Base-by-base conservation (phyloP, 2,888 invertebrate genomes). In the Coelinius sp. region DNA sequence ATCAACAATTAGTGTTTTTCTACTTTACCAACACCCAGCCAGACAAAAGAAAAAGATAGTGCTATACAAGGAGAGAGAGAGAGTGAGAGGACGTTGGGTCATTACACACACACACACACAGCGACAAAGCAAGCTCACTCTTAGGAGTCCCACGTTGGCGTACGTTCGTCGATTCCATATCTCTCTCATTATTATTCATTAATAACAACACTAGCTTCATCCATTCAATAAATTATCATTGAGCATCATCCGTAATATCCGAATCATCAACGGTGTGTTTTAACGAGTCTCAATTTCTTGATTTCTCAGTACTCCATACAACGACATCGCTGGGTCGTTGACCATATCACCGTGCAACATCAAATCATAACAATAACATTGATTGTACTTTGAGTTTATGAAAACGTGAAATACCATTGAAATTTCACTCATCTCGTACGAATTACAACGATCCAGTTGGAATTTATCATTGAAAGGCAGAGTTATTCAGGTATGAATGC, bases 281-380 rank as follows among this genome's bases (percentile, higher is more conserved):
- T n/a, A 1, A 41, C 41, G 3, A 41, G 41, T 41, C 41, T 41
- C n/a, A 10, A 41, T n/a, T 10, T 41, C n/a, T n/a, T 1, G 41
- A 41, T n/a, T 25, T 52, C 52, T 53, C 25, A 7, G 14, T 53
- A 53, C 24, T 27, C 25, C 24, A 25, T 53, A 25, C 53, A 53
- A 53, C 53, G 53, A 53, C 53, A 53, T n/a, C n/a, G 25, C 27
- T 25, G 27, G 53, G 53, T 53, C 53, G 25, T 53, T 53, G 53
- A 53, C 53, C 53, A 53, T 41, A n/a, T 41, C 25, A 12, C 24
- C 27, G 53, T 53, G 53, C 53, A n/a, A 53, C 27, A n/a, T 53
- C 25, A 53, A 52, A 52, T 52, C 53, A 25, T 25, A 53, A 53
- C 27, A 53, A 27, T 22, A 52, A 52, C 49, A 49, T 20, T 49